Evolutionary conservation across 2,113 vertebrate species (phyloP), one percentile per base, ranked within the genome.

Genomic region (Pseudorasbora parva): DNA sequence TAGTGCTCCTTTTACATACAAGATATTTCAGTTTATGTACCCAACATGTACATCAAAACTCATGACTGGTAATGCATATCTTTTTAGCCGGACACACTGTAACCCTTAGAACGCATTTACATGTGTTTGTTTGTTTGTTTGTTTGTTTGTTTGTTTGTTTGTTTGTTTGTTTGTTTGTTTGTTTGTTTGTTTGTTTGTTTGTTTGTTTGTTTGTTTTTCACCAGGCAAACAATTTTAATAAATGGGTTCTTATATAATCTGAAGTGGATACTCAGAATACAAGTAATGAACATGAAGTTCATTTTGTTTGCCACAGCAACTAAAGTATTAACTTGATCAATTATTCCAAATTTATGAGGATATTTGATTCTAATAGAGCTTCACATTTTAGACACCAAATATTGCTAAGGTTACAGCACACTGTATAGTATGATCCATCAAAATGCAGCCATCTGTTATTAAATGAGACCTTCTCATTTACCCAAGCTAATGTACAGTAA

Each of bases 401-500:
- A 17, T 41, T 21, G 19, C 17, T 69, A 69, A 21, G 37, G 33
- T 69, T 0, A 41, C 19, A 41, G 33, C 33, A 43, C 17, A n/a
- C 9, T n/a, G 19, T 66, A 37, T 66, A 4, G 17, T 72, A 66
- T 66, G 30, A 66, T 17, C 62, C 64, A 21, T 21, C 30, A 37
- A 68, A 19, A 37, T 33, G 30, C 64, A 21, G 69, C 59, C 81
- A 86, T 83, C 85, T 86, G 81, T 41, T 83, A n/a, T 76, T 49
- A 23, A 83, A 86, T 54, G 41, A 86, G 64, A n/a, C n/a, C n/a
- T n/a, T n/a, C n/a, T n/a, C n/a, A n/a, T 73, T 47, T 51, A 75
- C 62, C 47, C 43, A 12, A 78, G 57, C 57, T 74, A 66, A 56
- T 80, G 77, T 68, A 71, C 12, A 27, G 41, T 60, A 66, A 57